Evolutionary conservation across 1,140 invertebrate species (phyloP).

Genomic region (Cherax destructor): DNA sequence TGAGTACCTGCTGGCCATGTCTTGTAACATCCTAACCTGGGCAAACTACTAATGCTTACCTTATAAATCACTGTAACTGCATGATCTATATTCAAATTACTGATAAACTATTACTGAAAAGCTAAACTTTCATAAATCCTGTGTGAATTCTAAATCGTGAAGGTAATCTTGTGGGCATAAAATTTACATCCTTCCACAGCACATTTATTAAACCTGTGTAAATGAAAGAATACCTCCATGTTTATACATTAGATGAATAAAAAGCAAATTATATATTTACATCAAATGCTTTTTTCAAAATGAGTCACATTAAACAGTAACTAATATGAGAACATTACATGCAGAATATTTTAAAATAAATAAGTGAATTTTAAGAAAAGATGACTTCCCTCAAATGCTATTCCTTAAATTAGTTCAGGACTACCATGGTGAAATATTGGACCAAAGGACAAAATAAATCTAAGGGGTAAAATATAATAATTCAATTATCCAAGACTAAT

Average conservation of each 20-base stretch:
- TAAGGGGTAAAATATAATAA: conserved; percentile 59
- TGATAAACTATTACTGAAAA: conserved; percentile 31
- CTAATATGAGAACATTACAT: conserved; percentile 6
- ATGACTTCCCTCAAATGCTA: not conserved
- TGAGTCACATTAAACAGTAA: not conserved
- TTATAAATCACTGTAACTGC: conserved; percentile 22
- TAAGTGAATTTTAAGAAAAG: not conserved
- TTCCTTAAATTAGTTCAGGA: conserved; percentile 7
- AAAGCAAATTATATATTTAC: conserved; percentile 49
- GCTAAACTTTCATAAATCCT: conserved; percentile 28
- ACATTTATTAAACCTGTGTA: not conserved
- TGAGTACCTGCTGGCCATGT: conserved; percentile 59
- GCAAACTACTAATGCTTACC: conserved; percentile 40
- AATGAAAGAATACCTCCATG: conserved; percentile 16
- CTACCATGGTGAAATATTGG: conserved; percentile 53
- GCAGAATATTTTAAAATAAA: conserved; percentile 29
- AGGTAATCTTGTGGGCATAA: conserved; percentile 33
- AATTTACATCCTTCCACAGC: conserved; percentile 6
- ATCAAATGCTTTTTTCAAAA: conserved; percentile 24
- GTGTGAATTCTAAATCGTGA: conserved; percentile 46
- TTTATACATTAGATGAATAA: conserved; percentile 27
- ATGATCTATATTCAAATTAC: conserved; percentile 22
- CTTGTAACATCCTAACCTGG: conserved; percentile 11
- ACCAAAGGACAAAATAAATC: conserved; percentile 50
- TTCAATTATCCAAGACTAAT: conserved; percentile 28